Conservation (phyloP, 2,888 invertebrate species). For the Phasia obesa region DNA sequence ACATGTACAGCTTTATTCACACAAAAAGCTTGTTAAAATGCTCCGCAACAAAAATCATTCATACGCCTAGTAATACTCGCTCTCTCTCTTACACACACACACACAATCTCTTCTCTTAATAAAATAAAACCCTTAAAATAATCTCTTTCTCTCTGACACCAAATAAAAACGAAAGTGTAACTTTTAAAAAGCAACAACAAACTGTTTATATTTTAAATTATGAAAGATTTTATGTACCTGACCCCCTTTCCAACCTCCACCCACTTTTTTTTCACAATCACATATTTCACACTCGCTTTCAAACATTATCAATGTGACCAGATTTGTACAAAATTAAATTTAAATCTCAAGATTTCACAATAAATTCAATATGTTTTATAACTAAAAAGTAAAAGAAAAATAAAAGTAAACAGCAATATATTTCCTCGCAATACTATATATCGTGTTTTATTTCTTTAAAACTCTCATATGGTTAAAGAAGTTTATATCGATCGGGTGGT, state of each 20-base stretch:
- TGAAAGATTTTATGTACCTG: conserved; percentile 59
- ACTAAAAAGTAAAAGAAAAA: too few relatives aligned
- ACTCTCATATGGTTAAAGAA: too few relatives aligned
- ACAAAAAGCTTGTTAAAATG: conserved; percentile 37
- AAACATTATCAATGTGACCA: conserved; percentile 1
- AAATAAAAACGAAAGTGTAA: conserved; percentile 82
- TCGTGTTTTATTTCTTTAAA: too few relatives aligned
- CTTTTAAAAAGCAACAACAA: conserved; percentile 69
- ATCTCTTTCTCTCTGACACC: conserved; percentile 42
- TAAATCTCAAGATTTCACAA: too few relatives aligned
- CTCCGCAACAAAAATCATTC: conserved; percentile 50
- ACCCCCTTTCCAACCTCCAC: not conserved
- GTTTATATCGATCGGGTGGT: too few relatives aligned
- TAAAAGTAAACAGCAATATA: too few relatives aligned
- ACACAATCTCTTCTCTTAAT: not conserved
- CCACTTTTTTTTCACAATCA: not conserved
- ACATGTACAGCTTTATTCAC: not conserved
- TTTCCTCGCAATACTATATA: too few relatives aligned
- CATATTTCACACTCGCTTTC: not conserved
- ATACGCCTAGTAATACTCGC: conserved; percentile 49
- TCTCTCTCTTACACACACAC: not conserved
- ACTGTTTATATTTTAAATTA: conserved; percentile 22
- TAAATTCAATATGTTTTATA: too few relatives aligned
- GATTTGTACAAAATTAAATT: too few relatives aligned
- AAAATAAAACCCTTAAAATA: too few relatives aligned